Percentiles rank a stretch among this genome's conserved stretches.
These are phyloP conservation scores for Cotesia vestalis DNA, from an alignment of 1,140 invertebrate species.

Conservation along the genomic window DNA sequence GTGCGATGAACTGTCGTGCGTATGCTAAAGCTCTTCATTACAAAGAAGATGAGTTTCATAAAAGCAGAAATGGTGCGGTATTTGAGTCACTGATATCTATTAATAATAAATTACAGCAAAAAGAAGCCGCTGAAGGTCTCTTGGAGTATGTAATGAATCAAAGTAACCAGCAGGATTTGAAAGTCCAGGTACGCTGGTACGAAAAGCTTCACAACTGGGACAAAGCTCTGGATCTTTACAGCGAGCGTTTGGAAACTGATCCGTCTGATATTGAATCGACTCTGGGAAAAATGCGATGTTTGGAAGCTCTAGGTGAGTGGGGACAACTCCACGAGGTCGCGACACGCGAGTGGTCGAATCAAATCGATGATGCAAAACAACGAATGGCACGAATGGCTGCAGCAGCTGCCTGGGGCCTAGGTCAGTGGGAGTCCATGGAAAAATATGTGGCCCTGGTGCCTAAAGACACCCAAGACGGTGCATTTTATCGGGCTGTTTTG, in stretches of 20 bases:
- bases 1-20: constrained; percentile 86
- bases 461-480: constrained; percentile 89
- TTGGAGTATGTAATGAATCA: constrained; percentile 91
- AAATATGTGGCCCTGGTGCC: constrained; percentile 87
- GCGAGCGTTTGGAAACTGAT: constrained; percentile 72
- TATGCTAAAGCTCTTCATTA: constrained; percentile 97
- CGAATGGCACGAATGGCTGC: constrained; percentile 92
- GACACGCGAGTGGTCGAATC: constrained; percentile 78
- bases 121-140: constrained; percentile 94
- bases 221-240: constrained; percentile 89
- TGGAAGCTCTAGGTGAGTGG: constrained; percentile 98
- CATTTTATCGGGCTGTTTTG: constrained; percentile 95
- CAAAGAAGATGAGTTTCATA: constrained; percentile 96
- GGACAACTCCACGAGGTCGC: constrained; percentile 83
- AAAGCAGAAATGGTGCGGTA: constrained; percentile 75
- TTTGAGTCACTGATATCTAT: constrained; percentile 95
- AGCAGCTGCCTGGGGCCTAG: constrained; percentile 93
- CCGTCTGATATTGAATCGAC: constrained; percentile 80
- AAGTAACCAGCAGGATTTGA: constrained; percentile 69
- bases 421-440: constrained; percentile 92
- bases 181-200: constrained; percentile 96
- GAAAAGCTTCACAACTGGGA: constrained; percentile 99
- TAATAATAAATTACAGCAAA: constrained; percentile 98
- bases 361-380: constrained; percentile 76
- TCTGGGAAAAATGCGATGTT: constrained; percentile 94